phyloP scores from a whole-genome alignment of 2,888 invertebrate genomes.

The Bedellia somnulentella region DNA sequence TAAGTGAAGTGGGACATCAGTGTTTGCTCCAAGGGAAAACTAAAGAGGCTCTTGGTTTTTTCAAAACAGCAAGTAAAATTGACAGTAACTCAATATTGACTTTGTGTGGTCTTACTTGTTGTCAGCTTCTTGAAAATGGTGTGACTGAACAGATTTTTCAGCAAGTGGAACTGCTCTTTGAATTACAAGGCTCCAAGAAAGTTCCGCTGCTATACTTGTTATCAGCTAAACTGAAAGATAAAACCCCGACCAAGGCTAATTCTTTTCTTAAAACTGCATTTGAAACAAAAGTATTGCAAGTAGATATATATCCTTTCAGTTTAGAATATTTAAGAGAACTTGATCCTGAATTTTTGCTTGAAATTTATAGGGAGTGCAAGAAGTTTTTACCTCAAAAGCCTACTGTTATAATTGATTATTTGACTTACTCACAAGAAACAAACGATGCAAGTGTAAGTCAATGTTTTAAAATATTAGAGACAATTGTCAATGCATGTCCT shows the following conservation, averaged over 20 bases:
- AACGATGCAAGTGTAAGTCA: conserved; percentile 50
- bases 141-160: conserved; percentile 74
- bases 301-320: conserved; percentile 67
- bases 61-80: conserved; percentile 78
- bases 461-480: conserved; percentile 68
- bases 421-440: conserved; percentile 44
- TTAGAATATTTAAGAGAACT: conserved; percentile 72
- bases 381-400: conserved; percentile 70
- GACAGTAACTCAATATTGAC: conserved; percentile 83
- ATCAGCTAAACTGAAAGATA: conserved; percentile 65
- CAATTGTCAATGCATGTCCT: conserved; percentile 78
- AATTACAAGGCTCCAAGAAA: conserved; percentile 71
- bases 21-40: conserved; percentile 71
- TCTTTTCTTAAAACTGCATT: conserved; percentile 65
- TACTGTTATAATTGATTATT: conserved; percentile 42
- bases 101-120: conserved; percentile 78
- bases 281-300: conserved; percentile 40
- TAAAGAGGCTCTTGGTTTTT: conserved; percentile 79
- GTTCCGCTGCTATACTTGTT: conserved; percentile 70
- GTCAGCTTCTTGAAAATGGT: conserved; percentile 77
- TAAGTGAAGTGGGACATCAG: conserved; percentile 84
- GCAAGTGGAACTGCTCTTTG: conserved; percentile 84
- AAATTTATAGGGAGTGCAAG: conserved; percentile 76
- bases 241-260: conserved; percentile 56
- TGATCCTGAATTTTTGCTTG: conserved; percentile 85